Conservation (phyloP, 1,140 invertebrate genomes). For the Alviniconcha marisindica region DNA sequence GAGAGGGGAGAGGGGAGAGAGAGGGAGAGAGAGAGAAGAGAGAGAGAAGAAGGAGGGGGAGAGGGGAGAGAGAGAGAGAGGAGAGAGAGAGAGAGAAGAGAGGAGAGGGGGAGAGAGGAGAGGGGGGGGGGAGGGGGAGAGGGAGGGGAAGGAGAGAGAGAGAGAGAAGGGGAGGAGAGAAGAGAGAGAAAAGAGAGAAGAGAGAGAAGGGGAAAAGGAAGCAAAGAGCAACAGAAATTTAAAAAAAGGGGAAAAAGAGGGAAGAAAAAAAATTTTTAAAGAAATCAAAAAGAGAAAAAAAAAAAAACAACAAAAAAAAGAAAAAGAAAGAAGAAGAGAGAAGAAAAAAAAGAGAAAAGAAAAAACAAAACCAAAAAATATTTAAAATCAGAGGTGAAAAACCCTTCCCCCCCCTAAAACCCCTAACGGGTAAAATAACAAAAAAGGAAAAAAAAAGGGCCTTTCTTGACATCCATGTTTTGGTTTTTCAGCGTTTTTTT, state of each 20-base stretch:
- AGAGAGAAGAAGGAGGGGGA: background rate
- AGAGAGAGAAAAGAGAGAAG: constrained; percentile 5
- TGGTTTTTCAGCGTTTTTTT: no score
- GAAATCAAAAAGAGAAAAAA: background rate
- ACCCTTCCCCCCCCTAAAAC: no score
- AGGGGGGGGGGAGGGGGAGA: background rate
- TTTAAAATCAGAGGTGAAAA: background rate
- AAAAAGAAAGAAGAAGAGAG: background rate
- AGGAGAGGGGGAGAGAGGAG: background rate
- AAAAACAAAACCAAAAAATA: background rate
- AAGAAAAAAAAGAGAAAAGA: background rate
- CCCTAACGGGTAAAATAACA: no score
- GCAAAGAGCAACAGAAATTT: background rate
- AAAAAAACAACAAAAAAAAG: background rate
- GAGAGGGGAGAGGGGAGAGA: background rate
- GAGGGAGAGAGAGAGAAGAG: background rate
- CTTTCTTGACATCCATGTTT: no score
- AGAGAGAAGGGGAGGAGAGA: constrained; percentile 5
- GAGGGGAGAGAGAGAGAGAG: background rate
- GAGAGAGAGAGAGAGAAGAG: constrained; percentile 2
- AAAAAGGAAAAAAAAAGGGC: no score
- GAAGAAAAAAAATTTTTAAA: background rate
- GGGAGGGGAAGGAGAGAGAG: background rate
- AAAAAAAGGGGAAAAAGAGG: background rate
- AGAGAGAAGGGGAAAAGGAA: background rate